A percentile compares a stretch with the other conserved stretches of the same genome.
Conservation (phyloP, 1,140 invertebrate species). For the Macrobrachium rosenbergii region DNA sequence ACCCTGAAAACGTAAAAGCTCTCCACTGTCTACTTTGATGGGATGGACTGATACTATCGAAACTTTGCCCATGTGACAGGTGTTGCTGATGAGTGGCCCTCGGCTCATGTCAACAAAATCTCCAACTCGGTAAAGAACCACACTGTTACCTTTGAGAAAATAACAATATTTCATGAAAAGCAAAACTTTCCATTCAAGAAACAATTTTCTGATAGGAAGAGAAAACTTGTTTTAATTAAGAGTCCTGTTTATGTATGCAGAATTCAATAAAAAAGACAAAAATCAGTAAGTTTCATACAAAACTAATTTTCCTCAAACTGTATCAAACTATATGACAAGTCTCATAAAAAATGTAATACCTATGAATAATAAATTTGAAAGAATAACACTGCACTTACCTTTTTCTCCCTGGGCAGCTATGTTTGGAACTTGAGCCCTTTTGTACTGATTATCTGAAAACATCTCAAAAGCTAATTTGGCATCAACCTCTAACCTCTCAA, state of each 20-base stretch:
- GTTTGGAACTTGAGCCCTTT: slow-evolving; percentile 85
- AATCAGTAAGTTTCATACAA: not conserved
- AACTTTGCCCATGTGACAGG: slow-evolving; percentile 81
- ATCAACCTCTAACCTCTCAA: slow-evolving; percentile 85
- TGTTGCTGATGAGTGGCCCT: slow-evolving; percentile 89
- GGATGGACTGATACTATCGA: slow-evolving; percentile 77
- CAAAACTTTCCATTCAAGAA: not conserved
- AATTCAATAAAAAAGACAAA: not conserved
- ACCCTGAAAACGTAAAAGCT: slow-evolving; percentile 81
- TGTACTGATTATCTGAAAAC: slow-evolving; percentile 88
- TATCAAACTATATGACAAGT: not conserved
- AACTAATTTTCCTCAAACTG: not conserved
- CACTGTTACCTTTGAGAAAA: slow-evolving; percentile 72
- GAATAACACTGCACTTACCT: too few relatives aligned
- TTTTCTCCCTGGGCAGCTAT: slow-evolving; percentile 74
- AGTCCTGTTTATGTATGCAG: not conserved
- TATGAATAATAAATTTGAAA: slow-evolving; percentile 37
- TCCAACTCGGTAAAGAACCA: slow-evolving; percentile 86
- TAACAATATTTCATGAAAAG: slow-evolving; percentile 22
- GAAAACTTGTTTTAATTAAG: too few relatives aligned
- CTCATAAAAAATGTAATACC: not conserved
- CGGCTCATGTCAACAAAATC: slow-evolving; percentile 92
- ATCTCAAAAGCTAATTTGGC: slow-evolving; percentile 83
- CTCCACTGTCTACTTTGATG: slow-evolving; percentile 76
- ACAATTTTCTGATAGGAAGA: not conserved